Conservation (phyloP, 2,888 invertebrate species). For the Salpingus planirostris region DNA sequence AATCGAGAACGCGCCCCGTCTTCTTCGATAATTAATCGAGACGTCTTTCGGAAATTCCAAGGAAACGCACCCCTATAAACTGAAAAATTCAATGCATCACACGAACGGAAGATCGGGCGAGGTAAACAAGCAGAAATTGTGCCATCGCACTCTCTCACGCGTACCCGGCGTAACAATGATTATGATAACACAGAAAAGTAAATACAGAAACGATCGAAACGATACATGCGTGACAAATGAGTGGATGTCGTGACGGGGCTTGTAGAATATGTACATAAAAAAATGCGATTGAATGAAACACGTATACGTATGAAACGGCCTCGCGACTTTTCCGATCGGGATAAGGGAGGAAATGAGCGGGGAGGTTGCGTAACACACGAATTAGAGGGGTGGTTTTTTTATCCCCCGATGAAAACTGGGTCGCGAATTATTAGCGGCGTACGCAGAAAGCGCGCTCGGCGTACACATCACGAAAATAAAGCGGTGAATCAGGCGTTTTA, state of each 20-base stretch:
- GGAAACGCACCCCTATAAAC: too few species aligned
- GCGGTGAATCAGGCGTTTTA: neutral
- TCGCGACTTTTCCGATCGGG: too few species aligned
- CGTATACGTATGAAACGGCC: neutral
- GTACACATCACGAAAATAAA: neutral
- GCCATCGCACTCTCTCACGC: too few species aligned
- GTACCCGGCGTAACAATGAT: too few species aligned
- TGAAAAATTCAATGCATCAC: too few species aligned
- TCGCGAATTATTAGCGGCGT: neutral
- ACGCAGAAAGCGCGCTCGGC: neutral
- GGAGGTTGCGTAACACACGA: too few species aligned
- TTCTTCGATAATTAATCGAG: too few species aligned
- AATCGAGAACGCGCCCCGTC: too few species aligned
- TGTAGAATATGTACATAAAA: slow-evolving; percentile 2
- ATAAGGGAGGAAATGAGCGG: too few species aligned
- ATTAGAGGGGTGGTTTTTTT: too few species aligned
- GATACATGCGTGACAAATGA: slow-evolving; percentile 10
- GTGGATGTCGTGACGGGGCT: slow-evolving; percentile 11
- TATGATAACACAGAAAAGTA: too few species aligned
- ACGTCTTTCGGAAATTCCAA: too few species aligned
- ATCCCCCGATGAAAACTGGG: neutral
- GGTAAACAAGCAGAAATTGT: slow-evolving; percentile 11
- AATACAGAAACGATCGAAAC: slow-evolving; percentile 7
- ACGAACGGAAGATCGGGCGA: slow-evolving; percentile 7
- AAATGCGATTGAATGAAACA: slow-evolving; percentile 9